Evolutionary conservation across 2,113 vertebrate genomes (phyloP).

Genomic region (Spea bombifrons): DNA sequence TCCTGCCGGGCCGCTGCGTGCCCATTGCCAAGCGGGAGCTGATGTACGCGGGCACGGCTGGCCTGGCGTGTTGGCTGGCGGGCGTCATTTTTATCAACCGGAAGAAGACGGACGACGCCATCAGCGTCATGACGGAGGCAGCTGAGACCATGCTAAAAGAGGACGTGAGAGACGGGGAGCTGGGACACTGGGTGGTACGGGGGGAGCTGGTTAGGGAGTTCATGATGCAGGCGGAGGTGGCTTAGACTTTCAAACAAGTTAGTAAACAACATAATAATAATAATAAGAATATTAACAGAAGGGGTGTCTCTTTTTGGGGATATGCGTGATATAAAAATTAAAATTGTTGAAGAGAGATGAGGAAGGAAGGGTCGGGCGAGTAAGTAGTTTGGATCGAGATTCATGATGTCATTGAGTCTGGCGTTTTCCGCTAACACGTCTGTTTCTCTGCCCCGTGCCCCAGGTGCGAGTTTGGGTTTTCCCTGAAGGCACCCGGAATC

Average conservation of each 20-base stretch:
- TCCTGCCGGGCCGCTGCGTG: slow-evolving; percentile 69
- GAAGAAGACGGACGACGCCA: slow-evolving; percentile 63
- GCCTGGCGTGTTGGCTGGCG: slow-evolving; percentile 70
- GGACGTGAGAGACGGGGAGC: slow-evolving; percentile 59
- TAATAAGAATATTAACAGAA: too few species aligned
- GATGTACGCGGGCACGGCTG: slow-evolving; percentile 66
- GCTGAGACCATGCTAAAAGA: slow-evolving; percentile 62
- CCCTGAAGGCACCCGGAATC: slow-evolving; percentile 73
- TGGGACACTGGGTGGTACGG: neutral
- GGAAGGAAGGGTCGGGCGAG: too few species aligned
- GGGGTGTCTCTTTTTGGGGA: too few species aligned
- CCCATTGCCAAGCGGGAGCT: slow-evolving; percentile 73
- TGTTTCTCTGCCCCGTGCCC: neutral
- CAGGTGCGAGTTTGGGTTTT: slow-evolving; percentile 72
- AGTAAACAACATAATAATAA: too few species aligned
- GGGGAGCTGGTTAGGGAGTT: too few species aligned
- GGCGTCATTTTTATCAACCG: slow-evolving; percentile 74
- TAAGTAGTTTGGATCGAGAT: too few species aligned
- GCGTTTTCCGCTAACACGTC: neutral
- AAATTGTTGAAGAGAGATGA: too few species aligned
- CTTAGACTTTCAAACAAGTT: too few species aligned
- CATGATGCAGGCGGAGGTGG: too few species aligned
- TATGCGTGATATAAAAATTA: too few species aligned
- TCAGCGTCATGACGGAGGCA: slow-evolving; percentile 61
- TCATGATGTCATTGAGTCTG: neutral